Conservation (phyloP, 2,888 invertebrate genomes). For the Polymixis lichenea region DNA sequence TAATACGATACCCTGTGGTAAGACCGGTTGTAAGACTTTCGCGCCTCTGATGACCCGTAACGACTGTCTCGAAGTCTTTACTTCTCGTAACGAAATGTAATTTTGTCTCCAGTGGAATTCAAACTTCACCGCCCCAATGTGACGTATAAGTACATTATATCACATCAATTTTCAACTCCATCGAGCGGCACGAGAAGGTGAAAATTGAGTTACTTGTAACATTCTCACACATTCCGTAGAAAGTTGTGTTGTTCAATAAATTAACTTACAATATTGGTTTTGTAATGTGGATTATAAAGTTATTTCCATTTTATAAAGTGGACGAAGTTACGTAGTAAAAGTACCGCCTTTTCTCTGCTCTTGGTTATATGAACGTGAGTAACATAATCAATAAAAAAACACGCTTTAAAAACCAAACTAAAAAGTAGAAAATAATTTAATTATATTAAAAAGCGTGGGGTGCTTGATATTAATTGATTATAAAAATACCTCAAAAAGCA, state of each 20-base stretch:
- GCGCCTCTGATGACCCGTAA: too few species aligned
- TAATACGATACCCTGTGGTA: too few species aligned
- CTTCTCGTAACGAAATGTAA: too few species aligned
- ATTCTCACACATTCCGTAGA: slow-evolving; percentile 17
- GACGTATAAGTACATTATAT: not conserved
- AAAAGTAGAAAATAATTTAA: too few species aligned
- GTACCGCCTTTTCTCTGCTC: not conserved
- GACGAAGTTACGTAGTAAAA: not conserved
- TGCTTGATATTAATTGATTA: too few species aligned
- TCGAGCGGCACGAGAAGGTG: slow-evolving; percentile 10
- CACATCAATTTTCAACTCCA: slow-evolving; percentile 36
- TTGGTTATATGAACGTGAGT: not conserved
- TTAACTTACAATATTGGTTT: slow-evolving; percentile 15
- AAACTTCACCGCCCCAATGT: not conserved
- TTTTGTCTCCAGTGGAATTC: too few species aligned
- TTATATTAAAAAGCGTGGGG: too few species aligned
- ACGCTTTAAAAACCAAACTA: too few species aligned
- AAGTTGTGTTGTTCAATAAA: slow-evolving; percentile 36
- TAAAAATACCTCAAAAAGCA: too few species aligned
- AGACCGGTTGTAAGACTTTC: too few species aligned
- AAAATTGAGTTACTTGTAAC: slow-evolving; percentile 36
- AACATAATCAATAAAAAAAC: too few species aligned
- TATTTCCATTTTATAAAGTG: slow-evolving; percentile 34
- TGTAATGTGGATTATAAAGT: not conserved
- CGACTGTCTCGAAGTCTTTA: too few species aligned